Percentiles rank a stretch among this genome's conserved stretches.
Conservation (phyloP, 2,797 vertebrate genomes). For the Holocentrus rufus region DNA sequence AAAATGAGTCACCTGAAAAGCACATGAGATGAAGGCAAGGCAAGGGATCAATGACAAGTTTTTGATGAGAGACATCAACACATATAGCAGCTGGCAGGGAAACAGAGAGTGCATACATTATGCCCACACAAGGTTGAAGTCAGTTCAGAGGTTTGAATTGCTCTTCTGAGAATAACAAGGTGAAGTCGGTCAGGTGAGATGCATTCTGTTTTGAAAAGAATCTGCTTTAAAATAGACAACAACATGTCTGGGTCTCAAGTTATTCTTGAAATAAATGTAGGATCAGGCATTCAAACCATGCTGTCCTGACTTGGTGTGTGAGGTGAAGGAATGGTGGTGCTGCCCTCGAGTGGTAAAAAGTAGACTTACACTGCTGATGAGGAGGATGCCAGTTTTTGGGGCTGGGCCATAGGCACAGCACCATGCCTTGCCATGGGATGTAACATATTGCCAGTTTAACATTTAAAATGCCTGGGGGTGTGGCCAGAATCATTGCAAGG, state of each 20-base stretch:
- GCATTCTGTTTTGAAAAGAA: constrained; percentile 15
- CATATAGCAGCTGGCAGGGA: background rate
- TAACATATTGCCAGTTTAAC: too few species aligned
- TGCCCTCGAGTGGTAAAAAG: constrained; percentile 54
- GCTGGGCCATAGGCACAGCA: background rate
- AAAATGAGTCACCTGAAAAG: background rate
- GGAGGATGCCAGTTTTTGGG: too few species aligned
- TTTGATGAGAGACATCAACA: background rate
- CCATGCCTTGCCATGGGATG: too few species aligned
- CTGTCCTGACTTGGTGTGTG: background rate
- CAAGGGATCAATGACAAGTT: background rate
- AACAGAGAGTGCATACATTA: background rate
- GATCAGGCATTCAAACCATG: background rate
- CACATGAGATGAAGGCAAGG: background rate
- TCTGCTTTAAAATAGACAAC: constrained; percentile 8
- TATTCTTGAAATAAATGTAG: too few species aligned
- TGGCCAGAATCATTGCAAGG: too few species aligned
- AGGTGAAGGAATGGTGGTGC: constrained; percentile 39
- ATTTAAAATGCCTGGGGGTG: too few species aligned
- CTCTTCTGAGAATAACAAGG: constrained; percentile 3
- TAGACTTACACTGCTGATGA: background rate
- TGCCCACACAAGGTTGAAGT: background rate
- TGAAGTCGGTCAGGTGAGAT: constrained; percentile 13
- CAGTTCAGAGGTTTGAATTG: background rate
- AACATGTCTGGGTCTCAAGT: background rate